Evolutionary conservation across 2,113 vertebrate genomes (phyloP).

Genomic region (Nothobranchius kuhntae): DNA sequence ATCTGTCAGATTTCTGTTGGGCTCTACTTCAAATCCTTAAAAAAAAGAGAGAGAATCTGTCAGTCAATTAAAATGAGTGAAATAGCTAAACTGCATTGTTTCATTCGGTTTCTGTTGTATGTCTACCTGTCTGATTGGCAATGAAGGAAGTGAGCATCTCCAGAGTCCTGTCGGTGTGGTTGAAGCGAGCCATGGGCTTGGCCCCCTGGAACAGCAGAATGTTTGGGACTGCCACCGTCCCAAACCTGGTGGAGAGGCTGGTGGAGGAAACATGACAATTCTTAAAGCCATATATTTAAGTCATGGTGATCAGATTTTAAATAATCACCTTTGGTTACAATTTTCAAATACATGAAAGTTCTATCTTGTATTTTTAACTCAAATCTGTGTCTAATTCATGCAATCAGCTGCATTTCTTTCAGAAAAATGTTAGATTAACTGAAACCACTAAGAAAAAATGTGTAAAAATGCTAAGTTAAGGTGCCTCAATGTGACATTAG

Average conservation of each 20-base stretch:
- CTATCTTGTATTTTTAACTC: too few relatives aligned
- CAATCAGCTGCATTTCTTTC: background rate
- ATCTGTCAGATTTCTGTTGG: constrained; percentile 79
- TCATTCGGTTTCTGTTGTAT: background rate
- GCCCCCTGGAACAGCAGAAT: constrained; percentile 97
- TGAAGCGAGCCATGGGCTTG: constrained; percentile 98
- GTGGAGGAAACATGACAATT: background rate
- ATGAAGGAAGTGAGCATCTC: constrained; percentile 91
- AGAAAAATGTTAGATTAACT: background rate
- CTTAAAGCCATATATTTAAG: too few relatives aligned
- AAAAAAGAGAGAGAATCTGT: background rate
- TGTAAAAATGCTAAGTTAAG: background rate
- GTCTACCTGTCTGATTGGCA: constrained; percentile 92
- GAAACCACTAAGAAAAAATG: background rate
- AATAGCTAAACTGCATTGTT: background rate
- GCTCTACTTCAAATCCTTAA: constrained; percentile 88
- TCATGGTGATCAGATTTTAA: too few relatives aligned
- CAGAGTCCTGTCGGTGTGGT: constrained; percentile 92
- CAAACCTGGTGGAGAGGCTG: constrained; percentile 96
- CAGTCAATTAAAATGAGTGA: background rate
- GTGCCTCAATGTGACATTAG: background rate
- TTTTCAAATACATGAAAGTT: too few relatives aligned
- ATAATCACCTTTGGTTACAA: too few relatives aligned
- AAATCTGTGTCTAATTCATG: background rate
- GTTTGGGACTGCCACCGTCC: constrained; percentile 96